phyloP scores from a whole-genome alignment of 2,797 vertebrate species.

The Scolopax rusticola region DNA sequence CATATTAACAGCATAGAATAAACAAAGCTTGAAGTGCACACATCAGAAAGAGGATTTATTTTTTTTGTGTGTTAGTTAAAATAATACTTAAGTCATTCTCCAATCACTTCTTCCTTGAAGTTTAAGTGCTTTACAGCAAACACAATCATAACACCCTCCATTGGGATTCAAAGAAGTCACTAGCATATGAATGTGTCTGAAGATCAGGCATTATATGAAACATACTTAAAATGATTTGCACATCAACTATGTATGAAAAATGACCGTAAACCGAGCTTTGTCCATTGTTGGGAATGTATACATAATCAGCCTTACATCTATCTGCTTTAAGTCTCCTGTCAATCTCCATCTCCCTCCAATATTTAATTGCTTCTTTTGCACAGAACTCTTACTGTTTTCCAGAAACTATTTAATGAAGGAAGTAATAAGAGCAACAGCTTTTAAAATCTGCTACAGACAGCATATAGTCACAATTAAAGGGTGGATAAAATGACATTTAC shows the following conservation, averaged over 20 bases:
- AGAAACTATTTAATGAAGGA: not conserved
- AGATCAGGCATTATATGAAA: constrained; percentile 18
- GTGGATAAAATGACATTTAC: not conserved
- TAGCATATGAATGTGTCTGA: constrained; percentile 27
- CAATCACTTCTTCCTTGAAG: constrained; percentile 5
- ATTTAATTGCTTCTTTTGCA: not conserved
- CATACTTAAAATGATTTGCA: constrained; percentile 15
- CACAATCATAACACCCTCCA: not conserved
- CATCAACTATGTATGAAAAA: constrained; percentile 24
- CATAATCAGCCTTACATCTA: not conserved
- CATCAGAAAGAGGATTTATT: not conserved
- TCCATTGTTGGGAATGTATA: constrained; percentile 18
- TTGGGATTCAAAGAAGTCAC: constrained; percentile 17
- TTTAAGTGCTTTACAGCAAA: constrained; percentile 47
- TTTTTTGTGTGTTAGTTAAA: constrained; percentile 16
- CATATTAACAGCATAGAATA: constrained; percentile 27
- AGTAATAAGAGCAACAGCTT: not conserved
- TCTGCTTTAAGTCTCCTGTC: constrained; percentile 1
- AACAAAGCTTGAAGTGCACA: not conserved
- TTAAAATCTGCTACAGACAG: not conserved
- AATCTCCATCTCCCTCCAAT: not conserved
- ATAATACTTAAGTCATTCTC: constrained; percentile 38
- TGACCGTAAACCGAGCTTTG: not conserved
- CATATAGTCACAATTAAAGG: not conserved
- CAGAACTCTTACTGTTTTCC: not conserved